A percentile compares a stretch with the other conserved stretches of the same genome.
These are phyloP conservation scores for Sialia sialis DNA, from an alignment of 2,113 vertebrate genomes.

Conservation along the genomic window DNA sequence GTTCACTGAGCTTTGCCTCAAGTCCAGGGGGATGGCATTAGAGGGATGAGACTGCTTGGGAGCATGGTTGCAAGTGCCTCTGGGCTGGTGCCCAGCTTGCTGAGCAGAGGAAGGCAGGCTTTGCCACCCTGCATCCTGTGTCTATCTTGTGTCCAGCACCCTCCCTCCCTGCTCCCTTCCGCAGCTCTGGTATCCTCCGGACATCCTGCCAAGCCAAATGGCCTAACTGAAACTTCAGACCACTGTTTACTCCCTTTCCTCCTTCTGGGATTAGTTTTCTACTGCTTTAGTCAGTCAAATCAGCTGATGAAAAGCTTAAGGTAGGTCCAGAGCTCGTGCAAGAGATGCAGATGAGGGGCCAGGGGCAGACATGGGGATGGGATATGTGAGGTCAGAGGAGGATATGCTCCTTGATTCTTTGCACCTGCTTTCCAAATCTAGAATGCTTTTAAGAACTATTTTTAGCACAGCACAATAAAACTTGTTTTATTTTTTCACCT, in stretches of 20 bases:
- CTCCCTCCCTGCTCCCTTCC: background rate
- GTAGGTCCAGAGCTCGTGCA: background rate
- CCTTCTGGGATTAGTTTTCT: background rate
- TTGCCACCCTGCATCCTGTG: background rate
- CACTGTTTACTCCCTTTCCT: background rate
- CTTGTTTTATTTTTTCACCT: background rate
- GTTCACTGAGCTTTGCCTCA: background rate
- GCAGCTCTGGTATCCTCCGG: fast-evolving
- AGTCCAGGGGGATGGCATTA: background rate
- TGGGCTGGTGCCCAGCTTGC: background rate
- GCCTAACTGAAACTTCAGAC: background rate
- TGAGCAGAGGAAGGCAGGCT: background rate
- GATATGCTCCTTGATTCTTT: background rate
- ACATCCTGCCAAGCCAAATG: background rate
- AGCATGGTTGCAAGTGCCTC: fast-evolving
- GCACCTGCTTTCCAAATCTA: background rate
- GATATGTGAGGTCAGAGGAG: background rate
- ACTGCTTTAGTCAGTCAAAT: background rate
- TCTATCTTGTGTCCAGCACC: background rate
- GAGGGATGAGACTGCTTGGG: background rate
- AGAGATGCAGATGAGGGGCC: background rate
- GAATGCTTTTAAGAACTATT: background rate
- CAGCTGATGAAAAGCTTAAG: background rate
- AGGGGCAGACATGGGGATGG: no score
- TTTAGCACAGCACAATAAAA: background rate